phyloP scores from a whole-genome alignment of 2,113 vertebrate genomes.

The Coracopsis vasa region DNA sequence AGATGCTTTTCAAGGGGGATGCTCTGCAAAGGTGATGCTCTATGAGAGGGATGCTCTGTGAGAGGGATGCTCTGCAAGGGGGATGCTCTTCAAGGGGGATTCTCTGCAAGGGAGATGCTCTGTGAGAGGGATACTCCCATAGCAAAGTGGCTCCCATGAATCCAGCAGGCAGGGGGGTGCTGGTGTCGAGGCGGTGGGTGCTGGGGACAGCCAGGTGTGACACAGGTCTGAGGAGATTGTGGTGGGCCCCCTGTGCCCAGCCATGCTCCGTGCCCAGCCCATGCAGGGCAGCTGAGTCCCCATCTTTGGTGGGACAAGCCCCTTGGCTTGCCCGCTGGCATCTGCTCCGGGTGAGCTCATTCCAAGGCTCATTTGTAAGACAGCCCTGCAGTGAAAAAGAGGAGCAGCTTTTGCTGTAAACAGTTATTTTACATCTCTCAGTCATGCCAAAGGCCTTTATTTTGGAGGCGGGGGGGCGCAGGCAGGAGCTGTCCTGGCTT shows the following conservation, averaged over 20 bases:
- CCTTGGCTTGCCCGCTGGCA: neutral
- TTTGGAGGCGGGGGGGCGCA: neutral
- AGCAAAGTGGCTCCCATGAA: neutral
- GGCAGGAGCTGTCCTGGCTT: neutral
- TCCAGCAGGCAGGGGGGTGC: neutral
- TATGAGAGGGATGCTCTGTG: too few species aligned
- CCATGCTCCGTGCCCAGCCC: neutral
- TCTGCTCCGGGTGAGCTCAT: neutral
- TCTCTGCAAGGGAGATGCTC: neutral
- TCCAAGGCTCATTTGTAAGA: constrained; percentile 44
- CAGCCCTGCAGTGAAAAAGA: neutral
- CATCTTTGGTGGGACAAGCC: neutral
- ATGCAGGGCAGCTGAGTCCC: neutral
- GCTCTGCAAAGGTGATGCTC: neutral
- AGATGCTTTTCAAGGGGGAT: too few species aligned
- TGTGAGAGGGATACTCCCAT: neutral
- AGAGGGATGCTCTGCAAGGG: neutral
- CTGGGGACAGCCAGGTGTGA: accelerated
- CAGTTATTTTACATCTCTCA: constrained; percentile 52
- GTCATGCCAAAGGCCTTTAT: constrained; percentile 40
- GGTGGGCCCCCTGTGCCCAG: neutral
- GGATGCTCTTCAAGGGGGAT: neutral
- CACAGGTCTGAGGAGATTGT: accelerated
- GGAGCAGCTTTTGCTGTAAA: constrained; percentile 33
- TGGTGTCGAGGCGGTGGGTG: accelerated